Evolutionary conservation across 1,140 invertebrate genomes (phyloP).

Genomic region (Leptoteleia sp.): DNA sequence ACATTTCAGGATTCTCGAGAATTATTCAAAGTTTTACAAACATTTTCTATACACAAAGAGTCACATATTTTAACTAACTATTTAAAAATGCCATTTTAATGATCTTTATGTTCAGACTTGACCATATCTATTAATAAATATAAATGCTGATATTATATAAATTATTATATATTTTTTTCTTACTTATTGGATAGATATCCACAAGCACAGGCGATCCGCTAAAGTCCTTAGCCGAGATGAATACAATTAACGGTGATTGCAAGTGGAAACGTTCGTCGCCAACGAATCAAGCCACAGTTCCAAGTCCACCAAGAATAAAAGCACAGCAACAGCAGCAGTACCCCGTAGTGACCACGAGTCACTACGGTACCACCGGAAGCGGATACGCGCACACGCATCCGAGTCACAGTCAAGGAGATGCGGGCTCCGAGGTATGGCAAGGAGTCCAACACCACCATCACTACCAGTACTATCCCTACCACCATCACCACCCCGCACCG

Average conservation of each 20-base stretch:
- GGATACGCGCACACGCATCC: constrained; percentile 66
- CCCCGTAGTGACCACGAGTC: constrained; percentile 74
- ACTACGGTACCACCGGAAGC: constrained; percentile 72
- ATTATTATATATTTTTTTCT: too few species aligned
- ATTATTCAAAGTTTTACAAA: too few species aligned
- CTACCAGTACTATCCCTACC: constrained; percentile 85
- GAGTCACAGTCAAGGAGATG: constrained; percentile 71
- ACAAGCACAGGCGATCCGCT: constrained; percentile 78
- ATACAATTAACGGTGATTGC: constrained; percentile 80
- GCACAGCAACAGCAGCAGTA: constrained; percentile 71
- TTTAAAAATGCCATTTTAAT: too few species aligned
- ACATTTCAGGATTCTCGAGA: too few species aligned
- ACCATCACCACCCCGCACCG: constrained; percentile 83
- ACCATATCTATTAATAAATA: too few species aligned
- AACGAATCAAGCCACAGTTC: constrained; percentile 67
- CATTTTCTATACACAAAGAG: too few species aligned
- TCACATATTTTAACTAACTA: too few species aligned
- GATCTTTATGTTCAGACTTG: too few species aligned
- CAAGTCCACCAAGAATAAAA: constrained; percentile 75
- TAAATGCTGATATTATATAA: too few species aligned
- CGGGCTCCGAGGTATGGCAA: constrained; percentile 84
- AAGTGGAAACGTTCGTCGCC: constrained; percentile 81
- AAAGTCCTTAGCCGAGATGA: constrained; percentile 84
- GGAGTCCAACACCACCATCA: constrained; percentile 83
- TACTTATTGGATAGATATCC: constrained; percentile 32